Evolutionary conservation across 2,113 vertebrate species (phyloP), one percentile per base, ranked within the genome.

Genomic region (Gymnogyps californianus): DNA sequence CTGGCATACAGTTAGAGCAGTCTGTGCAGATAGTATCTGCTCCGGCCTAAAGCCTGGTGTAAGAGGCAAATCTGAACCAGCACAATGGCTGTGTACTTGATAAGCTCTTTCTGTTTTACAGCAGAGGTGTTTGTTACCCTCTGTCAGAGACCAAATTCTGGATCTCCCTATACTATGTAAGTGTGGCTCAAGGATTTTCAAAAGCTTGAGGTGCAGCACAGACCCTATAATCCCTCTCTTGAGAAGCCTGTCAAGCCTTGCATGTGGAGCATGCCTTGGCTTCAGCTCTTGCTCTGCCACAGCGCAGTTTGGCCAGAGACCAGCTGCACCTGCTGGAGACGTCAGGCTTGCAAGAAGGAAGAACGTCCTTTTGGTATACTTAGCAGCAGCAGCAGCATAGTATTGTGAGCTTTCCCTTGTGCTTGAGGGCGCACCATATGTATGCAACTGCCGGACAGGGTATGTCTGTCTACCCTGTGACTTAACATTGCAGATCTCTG

Each of bases 361-460:
- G 5, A 77, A 6, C 31, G 64, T 46, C 28, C 21, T 70, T 90
- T 18, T 5, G 31, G 59, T 61, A 58, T 11, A 2, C 19, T 47
- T 19, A 51, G 65, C n/a, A 84, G 82, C 47, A 28, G 82, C 47
- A 28, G 74, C 25, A 65, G 70, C 29, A 61, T 2, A 28, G 49
- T 26, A 6, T 15, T 74, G 16, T 28, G 59, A 70, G 65, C 31
- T 82, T 76, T 83, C 34, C 31, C 31, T 32, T 38, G 29, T 40
- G 70, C 66, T 36, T n/a, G 46, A 71, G 42, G 59, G 36, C 9
- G 1, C 24, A 16, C 11, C 4, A 0, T 4, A 5, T 1, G 2
- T 65, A 11, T 29, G 8, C 24, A 40, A 2, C 69, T 38, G 36
- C 58, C 74, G 44, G 64, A 61, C 67, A 42, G 32, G 28, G 18